Evolutionary conservation across 2,888 invertebrate species (phyloP).

Genomic region (Epinotia demarniana): DNA sequence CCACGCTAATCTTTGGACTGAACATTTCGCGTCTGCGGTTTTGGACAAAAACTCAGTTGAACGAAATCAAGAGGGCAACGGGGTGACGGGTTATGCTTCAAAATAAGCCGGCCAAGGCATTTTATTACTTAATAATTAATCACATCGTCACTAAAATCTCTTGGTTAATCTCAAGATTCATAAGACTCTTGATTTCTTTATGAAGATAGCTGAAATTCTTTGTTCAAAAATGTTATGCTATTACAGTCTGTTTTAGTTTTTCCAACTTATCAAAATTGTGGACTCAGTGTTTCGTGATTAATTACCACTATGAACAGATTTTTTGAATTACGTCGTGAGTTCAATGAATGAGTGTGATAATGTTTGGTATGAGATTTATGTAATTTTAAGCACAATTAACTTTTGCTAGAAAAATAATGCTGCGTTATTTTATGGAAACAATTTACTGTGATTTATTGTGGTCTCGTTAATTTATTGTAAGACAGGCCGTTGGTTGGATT

Average conservation of each 20-base stretch:
- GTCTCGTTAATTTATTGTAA: conserved; percentile 10
- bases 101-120: background rate
- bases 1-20: background rate
- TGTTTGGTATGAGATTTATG: conserved; percentile 23
- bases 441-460: conserved; percentile 18
- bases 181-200: conserved; percentile 40
- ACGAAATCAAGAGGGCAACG: background rate
- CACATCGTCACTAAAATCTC: conserved; percentile 34
- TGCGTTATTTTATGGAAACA: conserved; percentile 18
- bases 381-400: conserved; percentile 19
- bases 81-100: conserved; percentile 1
- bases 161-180: conserved; percentile 37
- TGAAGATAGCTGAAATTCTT: conserved; percentile 35
- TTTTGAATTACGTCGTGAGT: background rate
- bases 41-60: background rate
- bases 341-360: too few relatives aligned
- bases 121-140: conserved; percentile 35
- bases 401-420: conserved; percentile 14
- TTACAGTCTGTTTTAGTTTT: conserved; percentile 17
- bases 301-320: conserved; percentile 1
- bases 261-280: conserved; percentile 1
- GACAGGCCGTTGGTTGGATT: background rate
- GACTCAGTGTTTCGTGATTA: conserved; percentile 6
- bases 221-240: conserved; percentile 13
- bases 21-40: conserved; percentile 7